phyloP scores from a whole-genome alignment of 2,797 vertebrate species.

The Borostomias antarcticus region DNA sequence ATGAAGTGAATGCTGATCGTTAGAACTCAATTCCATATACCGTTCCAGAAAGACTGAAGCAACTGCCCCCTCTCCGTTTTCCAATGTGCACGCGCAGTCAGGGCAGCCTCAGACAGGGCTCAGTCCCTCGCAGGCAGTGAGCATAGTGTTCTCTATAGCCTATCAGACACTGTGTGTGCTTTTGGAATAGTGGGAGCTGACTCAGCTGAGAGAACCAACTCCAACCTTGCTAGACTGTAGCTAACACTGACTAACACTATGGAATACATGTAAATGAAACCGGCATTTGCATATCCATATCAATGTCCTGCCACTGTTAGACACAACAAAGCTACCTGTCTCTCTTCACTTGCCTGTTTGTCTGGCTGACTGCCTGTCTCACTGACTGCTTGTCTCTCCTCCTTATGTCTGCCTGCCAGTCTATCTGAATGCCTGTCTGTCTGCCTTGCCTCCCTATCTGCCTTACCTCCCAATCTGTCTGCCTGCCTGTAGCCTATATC shows the following conservation, averaged over 20 bases:
- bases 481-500: no score
- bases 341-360: background rate
- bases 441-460: background rate
- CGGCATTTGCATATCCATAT: slow-evolving; percentile 40
- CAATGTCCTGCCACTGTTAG: slow-evolving; percentile 2
- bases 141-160: no score
- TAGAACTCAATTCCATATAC: background rate
- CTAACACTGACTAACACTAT: slow-evolving; percentile 42
- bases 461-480: background rate
- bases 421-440: background rate
- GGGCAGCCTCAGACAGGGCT: no score
- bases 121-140: no score
- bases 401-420: background rate
- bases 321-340: background rate
- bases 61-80: no score
- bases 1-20: background rate
- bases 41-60: no score
- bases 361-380: background rate
- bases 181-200: no score
- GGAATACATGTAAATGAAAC: slow-evolving; percentile 43
- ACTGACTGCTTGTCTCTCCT: background rate
- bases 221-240: slow-evolving; percentile 22
- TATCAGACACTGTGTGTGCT: no score
- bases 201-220: slow-evolving; percentile 5
- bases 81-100: no score